Evolutionary conservation across 2,888 invertebrate species (phyloP), one percentile per base, ranked within the genome.

Genomic region (Conus canariensis): DNA sequence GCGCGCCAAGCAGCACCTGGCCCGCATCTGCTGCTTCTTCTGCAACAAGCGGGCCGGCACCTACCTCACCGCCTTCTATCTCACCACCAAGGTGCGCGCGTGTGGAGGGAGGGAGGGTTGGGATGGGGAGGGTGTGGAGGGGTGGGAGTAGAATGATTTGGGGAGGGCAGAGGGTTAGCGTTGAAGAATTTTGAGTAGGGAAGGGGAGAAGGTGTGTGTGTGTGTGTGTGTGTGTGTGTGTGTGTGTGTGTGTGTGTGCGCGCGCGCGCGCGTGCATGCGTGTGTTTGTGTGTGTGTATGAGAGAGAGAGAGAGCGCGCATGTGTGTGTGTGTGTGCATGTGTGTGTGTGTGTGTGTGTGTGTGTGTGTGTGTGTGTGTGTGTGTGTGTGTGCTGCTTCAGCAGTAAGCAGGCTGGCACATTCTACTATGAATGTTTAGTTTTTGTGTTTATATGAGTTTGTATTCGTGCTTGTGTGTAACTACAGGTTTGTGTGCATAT

Each of bases 1-100:
- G 22, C 90, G 94, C 12, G 93, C 94, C 85, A 93, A 94, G 90
- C 94, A 94, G 60, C 94, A 92, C 87, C 87, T 93, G 77, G 92
- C 94, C 6, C 91, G 92, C 22, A 22, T 94, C 82, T 93, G 94
- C 88, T 95, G 94, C 90, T 94, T 94, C 92, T 91, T 95, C 88
- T 95, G 95, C 90, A 94, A 94, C 92, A 94, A 94, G 88, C 90
- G 95, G 60, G 94, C 94, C 10, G 95, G 95, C 0, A 95, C 95
- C 9, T 95, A 93, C 91, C 92, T 95, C 25, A 94, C 94, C 0
- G 95, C 94, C 6, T 92, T 95, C 58, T 95, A 95, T 88, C 92
- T 95, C 30, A 93, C 92, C 83, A 93, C 94, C 88, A 95, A 95
- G 91, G 92, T 95, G 74, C n/a, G 70, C 12, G 5, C 45, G 45